Evolutionary conservation across 2,113 vertebrate genomes (phyloP), one percentile per base, ranked within the genome.

Genomic region (Candoia aspera): DNA sequence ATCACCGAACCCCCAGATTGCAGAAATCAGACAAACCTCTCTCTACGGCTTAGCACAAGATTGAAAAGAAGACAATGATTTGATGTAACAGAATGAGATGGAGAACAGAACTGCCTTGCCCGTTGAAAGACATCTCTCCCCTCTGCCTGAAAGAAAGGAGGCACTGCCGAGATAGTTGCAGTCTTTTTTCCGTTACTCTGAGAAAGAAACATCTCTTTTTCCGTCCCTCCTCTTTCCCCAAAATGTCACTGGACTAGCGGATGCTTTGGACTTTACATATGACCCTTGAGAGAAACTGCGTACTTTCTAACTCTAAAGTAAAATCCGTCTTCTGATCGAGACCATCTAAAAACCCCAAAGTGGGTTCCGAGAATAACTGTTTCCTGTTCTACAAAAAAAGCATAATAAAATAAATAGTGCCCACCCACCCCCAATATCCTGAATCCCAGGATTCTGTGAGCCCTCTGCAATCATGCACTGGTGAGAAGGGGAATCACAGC

Each of bases 381-480:
- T 86, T 79, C 91, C 90, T 68, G n/a, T 59, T 89, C 87, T 58
- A 84, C 73, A 42, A 73, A 58, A 73, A 33, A 62, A 79, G 55
- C 57, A 79, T 60, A 89, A 89, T 84, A 89, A 79, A 92, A 92
- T 88, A 92, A 84, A 29, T 89, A 84, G 37, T 73, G 23, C 90
- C 84, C 59, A 0, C 60, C 84, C 90, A 6, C 49, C n/a, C 19
- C 9, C 90, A 53, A 86, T 24, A 64, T 42, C 90, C 68, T 87
- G 46, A 59, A 59, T 54, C 87, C 58, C 87, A 90, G 93, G 33
- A 90, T 59, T 62, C 64, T 37, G 64, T 0, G 46, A 92, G 64
- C 84, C 95, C 92, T 93, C 91, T 79, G 84, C 91, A 3, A 90
- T 89, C 91, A 93, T 29, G 68, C 86, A 88, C 58, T 90, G 79